Conservation (phyloP, 2,113 vertebrate genomes). For the Elaphurus davidianus region DNA sequence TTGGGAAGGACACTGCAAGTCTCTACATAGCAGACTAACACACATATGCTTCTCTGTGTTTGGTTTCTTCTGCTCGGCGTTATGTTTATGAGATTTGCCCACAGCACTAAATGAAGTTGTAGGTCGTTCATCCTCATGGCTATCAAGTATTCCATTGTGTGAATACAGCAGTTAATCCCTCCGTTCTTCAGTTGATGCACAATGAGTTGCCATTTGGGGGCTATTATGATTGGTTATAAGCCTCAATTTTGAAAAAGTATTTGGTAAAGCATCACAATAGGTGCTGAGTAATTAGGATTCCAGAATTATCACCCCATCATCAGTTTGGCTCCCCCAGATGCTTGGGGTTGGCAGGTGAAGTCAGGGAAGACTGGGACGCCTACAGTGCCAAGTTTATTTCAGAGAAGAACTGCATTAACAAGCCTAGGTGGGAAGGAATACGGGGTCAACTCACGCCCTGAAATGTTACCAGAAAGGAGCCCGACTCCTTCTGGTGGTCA, state of each 20-base stretch:
- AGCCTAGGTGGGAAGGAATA: background rate
- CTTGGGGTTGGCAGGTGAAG: background rate
- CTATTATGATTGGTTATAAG: background rate
- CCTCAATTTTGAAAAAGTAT: background rate
- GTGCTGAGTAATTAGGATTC: background rate
- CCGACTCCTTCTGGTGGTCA: background rate
- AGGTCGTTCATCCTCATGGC: background rate
- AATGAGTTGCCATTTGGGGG: background rate
- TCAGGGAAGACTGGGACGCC: background rate
- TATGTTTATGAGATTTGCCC: background rate
- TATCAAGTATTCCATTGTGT: background rate
- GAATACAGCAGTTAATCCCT: background rate
- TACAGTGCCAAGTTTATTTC: background rate
- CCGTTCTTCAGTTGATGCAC: background rate
- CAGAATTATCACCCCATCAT: background rate
- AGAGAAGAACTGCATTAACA: background rate
- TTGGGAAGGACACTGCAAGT: background rate
- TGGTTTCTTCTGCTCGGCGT: background rate
- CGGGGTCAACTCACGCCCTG: background rate
- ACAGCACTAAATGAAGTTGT: background rate
- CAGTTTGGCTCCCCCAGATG: background rate
- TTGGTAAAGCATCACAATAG: background rate
- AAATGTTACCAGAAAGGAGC: background rate
- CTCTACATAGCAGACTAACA: background rate
- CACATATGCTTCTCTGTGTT: background rate